Conservation (phyloP, 1,140 invertebrate species). For the Ptiloglossa arizonensis region DNA sequence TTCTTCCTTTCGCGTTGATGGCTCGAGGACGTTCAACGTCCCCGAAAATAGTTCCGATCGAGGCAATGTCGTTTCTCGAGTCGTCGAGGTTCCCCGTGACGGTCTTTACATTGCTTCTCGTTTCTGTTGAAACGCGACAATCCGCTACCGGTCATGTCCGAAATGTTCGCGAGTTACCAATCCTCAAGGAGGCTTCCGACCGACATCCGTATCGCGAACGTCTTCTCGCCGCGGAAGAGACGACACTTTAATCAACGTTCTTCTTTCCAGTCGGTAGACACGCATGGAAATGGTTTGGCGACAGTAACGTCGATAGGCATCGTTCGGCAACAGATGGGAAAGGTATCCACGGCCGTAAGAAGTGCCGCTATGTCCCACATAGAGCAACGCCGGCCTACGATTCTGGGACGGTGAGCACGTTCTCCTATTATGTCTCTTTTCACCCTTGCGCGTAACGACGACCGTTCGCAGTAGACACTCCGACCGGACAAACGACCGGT, state of each 20-base stretch:
- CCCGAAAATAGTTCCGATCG: too few species aligned
- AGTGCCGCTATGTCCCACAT: conserved; percentile 79
- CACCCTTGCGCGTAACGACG: conserved; percentile 25
- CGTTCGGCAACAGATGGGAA: conserved; percentile 52
- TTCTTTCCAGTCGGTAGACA: not conserved
- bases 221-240: not conserved
- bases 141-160: not conserved
- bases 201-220: not conserved
- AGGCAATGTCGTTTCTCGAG: too few species aligned
- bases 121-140: too few species aligned
- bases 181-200: not conserved
- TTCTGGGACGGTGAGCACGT: conserved; percentile 63
- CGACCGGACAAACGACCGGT: too few species aligned
- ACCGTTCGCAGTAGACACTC: too few species aligned
- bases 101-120: too few species aligned
- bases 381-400: conserved; percentile 58
- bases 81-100: too few species aligned
- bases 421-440: conserved; percentile 56
- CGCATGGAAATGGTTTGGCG: conserved; percentile 26
- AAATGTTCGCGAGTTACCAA: not conserved
- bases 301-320: conserved; percentile 56
- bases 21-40: too few species aligned
- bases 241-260: conserved; percentile 10
- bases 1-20: too few species aligned
- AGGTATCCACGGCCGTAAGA: conserved; percentile 67